Conservation (phyloP, 2,888 invertebrate species). For the Xestia ashworthii region DNA sequence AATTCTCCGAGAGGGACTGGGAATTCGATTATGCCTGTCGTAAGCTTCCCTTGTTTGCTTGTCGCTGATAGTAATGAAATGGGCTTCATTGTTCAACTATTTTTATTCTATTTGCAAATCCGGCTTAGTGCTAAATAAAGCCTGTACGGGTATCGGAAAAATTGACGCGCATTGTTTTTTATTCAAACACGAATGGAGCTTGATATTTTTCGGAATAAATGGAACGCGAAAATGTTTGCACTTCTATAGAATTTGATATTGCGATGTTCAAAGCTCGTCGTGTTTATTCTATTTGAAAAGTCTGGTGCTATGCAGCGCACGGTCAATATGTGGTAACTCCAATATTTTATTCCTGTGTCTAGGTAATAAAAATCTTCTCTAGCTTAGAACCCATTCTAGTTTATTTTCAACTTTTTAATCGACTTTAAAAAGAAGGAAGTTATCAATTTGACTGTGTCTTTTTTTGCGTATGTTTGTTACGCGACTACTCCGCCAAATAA, state of each 20-base stretch:
- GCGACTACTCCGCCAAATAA: too few species aligned
- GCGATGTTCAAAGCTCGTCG: constrained; percentile 22
- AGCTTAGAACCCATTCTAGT: constrained; percentile 3
- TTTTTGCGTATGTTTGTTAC: too few species aligned
- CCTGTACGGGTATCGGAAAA: constrained; percentile 24
- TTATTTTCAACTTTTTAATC: neutral
- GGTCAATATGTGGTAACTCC: constrained; percentile 23
- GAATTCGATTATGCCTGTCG: constrained; percentile 82
- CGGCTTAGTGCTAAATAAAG: constrained; percentile 32
- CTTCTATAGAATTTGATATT: constrained; percentile 46
- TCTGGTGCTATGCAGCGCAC: constrained; percentile 1
- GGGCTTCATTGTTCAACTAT: constrained; percentile 31
- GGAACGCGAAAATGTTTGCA: constrained; percentile 50
- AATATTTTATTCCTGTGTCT: constrained; percentile 27
- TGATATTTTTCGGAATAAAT: constrained; percentile 40
- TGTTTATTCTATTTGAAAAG: constrained; percentile 39
- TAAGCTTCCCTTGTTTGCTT: constrained; percentile 75
- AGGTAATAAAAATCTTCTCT: constrained; percentile 8
- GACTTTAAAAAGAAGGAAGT: too few species aligned
- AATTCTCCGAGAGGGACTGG: constrained; percentile 74
- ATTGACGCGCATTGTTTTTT: constrained; percentile 48
- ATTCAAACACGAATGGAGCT: constrained; percentile 31
- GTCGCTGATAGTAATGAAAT: constrained; percentile 68
- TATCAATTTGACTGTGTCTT: too few species aligned
- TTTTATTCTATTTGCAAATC: constrained; percentile 12